phyloP scores from a whole-genome alignment of 1,140 invertebrate species.

The Drosophila triauraria region DNA sequence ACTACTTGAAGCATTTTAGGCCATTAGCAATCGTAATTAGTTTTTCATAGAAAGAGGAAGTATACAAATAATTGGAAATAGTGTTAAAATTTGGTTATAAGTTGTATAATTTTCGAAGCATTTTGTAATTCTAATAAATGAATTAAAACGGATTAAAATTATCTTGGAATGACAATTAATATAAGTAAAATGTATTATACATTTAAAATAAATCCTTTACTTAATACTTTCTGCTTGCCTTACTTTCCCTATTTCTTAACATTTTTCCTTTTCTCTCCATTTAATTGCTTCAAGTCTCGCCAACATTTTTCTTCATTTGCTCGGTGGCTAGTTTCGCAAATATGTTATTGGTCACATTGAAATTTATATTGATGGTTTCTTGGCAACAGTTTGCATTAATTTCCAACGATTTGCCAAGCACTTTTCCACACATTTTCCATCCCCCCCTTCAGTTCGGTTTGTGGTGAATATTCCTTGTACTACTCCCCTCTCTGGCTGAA shows the following conservation, averaged over 20 bases:
- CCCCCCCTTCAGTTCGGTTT: not conserved
- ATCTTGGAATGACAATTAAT: too few relatives aligned
- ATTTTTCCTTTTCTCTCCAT: not conserved
- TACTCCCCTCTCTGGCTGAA: not conserved
- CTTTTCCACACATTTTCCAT: slow-evolving; percentile 4
- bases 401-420: slow-evolving; percentile 34
- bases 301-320: slow-evolving; percentile 55
- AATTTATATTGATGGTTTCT: slow-evolving; percentile 70
- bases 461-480: not conserved
- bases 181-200: too few relatives aligned
- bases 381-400: slow-evolving; percentile 70
- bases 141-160: too few relatives aligned
- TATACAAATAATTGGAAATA: not conserved
- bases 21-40: slow-evolving; percentile 43
- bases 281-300: not conserved
- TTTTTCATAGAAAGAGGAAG: not conserved
- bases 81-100: not conserved
- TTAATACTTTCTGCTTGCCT: too few relatives aligned
- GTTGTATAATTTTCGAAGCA: not conserved
- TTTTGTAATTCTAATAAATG: too few relatives aligned
- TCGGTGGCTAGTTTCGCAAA: slow-evolving; percentile 14
- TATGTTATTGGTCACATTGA: slow-evolving; percentile 62
- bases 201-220: too few relatives aligned
- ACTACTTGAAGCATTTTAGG: slow-evolving; percentile 17
- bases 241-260: not conserved